Conservation (phyloP, 1,140 invertebrate species). For the Lepidurus packardi region DNA sequence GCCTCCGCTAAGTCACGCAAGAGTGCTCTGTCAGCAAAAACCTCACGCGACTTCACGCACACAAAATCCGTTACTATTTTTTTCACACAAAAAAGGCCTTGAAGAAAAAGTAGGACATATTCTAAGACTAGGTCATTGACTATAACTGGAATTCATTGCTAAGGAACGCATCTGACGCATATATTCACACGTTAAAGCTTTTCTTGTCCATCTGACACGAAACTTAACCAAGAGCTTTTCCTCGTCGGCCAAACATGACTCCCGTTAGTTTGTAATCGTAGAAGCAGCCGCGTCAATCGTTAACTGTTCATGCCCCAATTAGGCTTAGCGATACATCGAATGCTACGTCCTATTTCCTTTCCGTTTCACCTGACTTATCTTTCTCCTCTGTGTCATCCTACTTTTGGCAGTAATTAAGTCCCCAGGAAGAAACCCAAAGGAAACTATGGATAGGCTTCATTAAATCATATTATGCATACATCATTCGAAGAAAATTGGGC, state of each 20-base stretch:
- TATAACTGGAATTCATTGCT: too few species aligned
- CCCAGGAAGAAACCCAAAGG: background rate
- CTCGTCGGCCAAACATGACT: background rate
- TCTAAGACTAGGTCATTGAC: too few species aligned
- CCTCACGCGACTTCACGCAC: too few species aligned
- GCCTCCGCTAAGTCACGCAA: background rate
- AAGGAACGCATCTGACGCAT: too few species aligned
- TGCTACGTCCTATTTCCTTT: background rate
- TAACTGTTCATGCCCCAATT: background rate
- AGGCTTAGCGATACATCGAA: background rate
- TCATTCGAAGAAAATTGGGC: too few species aligned
- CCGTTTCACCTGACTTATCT: background rate
- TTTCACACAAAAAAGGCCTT: too few species aligned
- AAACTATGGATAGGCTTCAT: too few species aligned
- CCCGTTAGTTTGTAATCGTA: background rate
- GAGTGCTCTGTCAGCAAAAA: background rate
- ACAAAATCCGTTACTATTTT: too few species aligned
- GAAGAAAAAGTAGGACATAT: too few species aligned
- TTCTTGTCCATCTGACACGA: too few species aligned
- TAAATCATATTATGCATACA: too few species aligned
- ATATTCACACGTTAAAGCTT: too few species aligned
- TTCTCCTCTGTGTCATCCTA: background rate
- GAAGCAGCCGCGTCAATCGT: background rate
- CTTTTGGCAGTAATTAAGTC: background rate
- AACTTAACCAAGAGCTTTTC: background rate